Conservation (phyloP, 2,113 vertebrate genomes). For the Dissostichus mawsoni region DNA sequence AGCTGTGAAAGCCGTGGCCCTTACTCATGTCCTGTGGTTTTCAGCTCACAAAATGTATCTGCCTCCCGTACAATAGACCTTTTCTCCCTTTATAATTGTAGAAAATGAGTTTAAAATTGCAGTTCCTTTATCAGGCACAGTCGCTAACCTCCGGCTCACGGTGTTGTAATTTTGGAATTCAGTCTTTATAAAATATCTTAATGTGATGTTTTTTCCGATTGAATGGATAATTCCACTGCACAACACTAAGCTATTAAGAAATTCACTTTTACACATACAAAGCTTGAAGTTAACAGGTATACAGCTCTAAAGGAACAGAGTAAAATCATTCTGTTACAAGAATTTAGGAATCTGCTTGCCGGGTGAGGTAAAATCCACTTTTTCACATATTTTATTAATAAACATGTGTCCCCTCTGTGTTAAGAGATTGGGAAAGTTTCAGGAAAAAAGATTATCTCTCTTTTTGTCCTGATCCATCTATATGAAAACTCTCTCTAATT, state of each 20-base stretch:
- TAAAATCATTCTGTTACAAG: neutral
- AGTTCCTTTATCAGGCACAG: neutral
- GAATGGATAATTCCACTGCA: no score
- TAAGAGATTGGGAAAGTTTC: no score
- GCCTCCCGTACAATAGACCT: neutral
- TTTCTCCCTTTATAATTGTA: slow-evolving; percentile 6
- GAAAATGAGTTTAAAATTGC: neutral
- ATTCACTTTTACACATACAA: no score
- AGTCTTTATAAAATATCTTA: slow-evolving; percentile 3
- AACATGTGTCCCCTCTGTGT: no score
- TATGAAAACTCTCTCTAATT: no score
- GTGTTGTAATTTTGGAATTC: slow-evolving; percentile 1
- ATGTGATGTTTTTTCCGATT: neutral
- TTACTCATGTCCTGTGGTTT: slow-evolving; percentile 16
- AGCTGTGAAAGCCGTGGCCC: slow-evolving; percentile 15
- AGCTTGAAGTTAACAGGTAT: no score
- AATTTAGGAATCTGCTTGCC: neutral
- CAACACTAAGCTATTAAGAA: no score
- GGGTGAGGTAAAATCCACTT: no score
- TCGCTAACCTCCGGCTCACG: neutral
- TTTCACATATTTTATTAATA: no score
- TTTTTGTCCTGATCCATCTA: no score
- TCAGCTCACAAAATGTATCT: slow-evolving; percentile 24
- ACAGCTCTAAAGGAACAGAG: no score
- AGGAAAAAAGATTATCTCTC: no score